Evolutionary conservation across 2,797 vertebrate genomes (phyloP).

Genomic region (Calcarius lapponicus): DNA sequence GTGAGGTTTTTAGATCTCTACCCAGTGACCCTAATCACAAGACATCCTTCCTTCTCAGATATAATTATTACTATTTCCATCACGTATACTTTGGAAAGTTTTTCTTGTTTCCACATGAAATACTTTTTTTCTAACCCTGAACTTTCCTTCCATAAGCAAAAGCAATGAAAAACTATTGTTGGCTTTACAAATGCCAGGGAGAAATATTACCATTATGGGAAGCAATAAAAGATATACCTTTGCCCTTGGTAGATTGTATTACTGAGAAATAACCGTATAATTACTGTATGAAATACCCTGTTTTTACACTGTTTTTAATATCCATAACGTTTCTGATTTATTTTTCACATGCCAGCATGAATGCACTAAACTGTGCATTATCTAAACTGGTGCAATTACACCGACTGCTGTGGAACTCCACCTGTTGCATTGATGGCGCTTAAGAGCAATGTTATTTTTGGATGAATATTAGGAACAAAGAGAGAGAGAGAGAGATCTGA

Average conservation of each 20-base stretch:
- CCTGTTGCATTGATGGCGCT: neutral
- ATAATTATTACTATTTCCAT: conserved; percentile 24
- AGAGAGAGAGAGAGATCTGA: neutral
- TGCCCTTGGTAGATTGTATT: conserved; percentile 39
- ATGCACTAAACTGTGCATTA: neutral
- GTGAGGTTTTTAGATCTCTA: neutral
- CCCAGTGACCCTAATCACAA: neutral
- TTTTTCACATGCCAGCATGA: conserved; percentile 5
- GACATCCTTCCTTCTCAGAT: neutral
- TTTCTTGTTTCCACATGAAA: conserved; percentile 51
- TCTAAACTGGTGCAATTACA: neutral
- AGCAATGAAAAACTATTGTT: conserved; percentile 66
- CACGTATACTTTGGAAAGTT: conserved; percentile 36
- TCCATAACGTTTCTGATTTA: conserved; percentile 37
- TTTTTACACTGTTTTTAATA: conserved; percentile 51
- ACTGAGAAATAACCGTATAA: conserved; percentile 59
- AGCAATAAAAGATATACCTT: conserved; percentile 64
- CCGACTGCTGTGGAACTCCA: neutral
- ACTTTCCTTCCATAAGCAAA: conserved; percentile 64
- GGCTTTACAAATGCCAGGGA: conserved; percentile 53
- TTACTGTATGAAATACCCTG: conserved; percentile 46
- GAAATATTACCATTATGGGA: conserved; percentile 51
- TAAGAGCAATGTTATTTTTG: neutral
- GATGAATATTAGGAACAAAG: neutral
- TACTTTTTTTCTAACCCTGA: conserved; percentile 54